Base-by-base conservation (phyloP, 2,888 invertebrate genomes). In the Platycnemis pennipes region DNA sequence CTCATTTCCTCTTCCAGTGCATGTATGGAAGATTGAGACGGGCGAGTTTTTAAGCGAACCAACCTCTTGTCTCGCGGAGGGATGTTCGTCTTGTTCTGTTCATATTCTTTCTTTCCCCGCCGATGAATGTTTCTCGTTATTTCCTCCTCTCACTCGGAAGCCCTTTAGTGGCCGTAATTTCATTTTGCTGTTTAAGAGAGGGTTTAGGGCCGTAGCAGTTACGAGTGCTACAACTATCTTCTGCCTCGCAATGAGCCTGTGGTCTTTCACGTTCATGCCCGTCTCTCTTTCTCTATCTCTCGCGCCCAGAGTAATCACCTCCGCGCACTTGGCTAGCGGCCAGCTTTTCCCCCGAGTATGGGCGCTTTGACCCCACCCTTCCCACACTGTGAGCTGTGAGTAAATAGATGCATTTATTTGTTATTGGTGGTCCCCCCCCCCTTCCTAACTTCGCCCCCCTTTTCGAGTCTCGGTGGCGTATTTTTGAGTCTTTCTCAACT, bases 371-470 rank as follows among this genome's bases (percentile, higher is more conserved):
- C 91, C 91, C 63, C 63, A 22, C 44, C 42, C 91, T 26, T 31
- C 49, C 53, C 31, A n/a, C n/a, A n/a, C 19, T 31, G 31, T 63
- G 69, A 4, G 69, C 91, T 63, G 63, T 91, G 91, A 63, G 91
- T 56, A 91, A 91, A 91, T 91, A 91, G 91, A 91, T n/a, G 91
- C 91, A 63, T 53, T 56, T 91, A 91, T 87, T 87, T 87, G 87
- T 87, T 87, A 87, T 87, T 87, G 46, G 87, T 87, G 87, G 16
- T 13, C 42, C 53, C 63, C 63, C 53, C 7, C 49, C 5, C 88
- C 53, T 49, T 16, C 86, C 42, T 49, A 13, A 45, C 87, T 77
- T 8, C 26, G 19, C 31, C 63, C 63, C 53, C 26, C 44, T n/a
- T 37, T 37, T 49, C 37, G 22, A 26, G 4, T 1, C 45, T 3